phyloP scores from a whole-genome alignment of 1,140 invertebrate genomes.

The Drosophila aff. region DNA sequence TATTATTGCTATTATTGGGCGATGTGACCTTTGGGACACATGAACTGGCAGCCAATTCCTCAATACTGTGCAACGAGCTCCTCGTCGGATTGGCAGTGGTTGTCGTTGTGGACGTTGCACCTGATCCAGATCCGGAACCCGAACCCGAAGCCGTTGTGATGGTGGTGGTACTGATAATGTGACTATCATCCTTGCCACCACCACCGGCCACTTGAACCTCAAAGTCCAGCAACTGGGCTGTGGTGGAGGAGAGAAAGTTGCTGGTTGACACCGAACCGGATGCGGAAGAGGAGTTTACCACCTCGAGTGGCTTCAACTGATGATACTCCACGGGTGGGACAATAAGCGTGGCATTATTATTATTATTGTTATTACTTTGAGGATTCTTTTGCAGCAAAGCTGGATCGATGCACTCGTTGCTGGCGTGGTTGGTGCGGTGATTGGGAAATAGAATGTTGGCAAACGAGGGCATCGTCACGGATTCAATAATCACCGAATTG shows the following conservation, averaged over 20 bases:
- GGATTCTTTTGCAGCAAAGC: slow-evolving; percentile 48
- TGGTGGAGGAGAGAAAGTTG: slow-evolving; percentile 57
- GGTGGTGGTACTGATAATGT: slow-evolving; percentile 53
- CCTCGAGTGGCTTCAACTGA: slow-evolving; percentile 66
- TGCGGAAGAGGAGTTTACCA: slow-evolving; percentile 12
- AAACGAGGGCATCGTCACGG: slow-evolving; percentile 74
- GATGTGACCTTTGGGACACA: slow-evolving; percentile 53
- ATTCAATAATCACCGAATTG: slow-evolving; percentile 57
- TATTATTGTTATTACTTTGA: slow-evolving; percentile 25
- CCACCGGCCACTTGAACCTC: slow-evolving; percentile 40
- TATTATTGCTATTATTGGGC: slow-evolving; percentile 28
- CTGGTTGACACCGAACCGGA: slow-evolving; percentile 44
- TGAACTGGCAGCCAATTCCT: slow-evolving; percentile 73
- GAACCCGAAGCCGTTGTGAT: slow-evolving; percentile 17
- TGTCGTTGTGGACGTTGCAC: slow-evolving; percentile 37
- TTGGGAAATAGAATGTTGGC: slow-evolving; percentile 63
- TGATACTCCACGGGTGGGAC: slow-evolving; percentile 56
- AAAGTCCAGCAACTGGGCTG: slow-evolving; percentile 65
- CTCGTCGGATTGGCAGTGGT: slow-evolving; percentile 62
- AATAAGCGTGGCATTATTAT: slow-evolving; percentile 23
- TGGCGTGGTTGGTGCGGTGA: slow-evolving; percentile 29
- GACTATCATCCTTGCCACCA: slow-evolving; percentile 40
- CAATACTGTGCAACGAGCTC: slow-evolving; percentile 70
- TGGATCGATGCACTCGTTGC: slow-evolving; percentile 50
- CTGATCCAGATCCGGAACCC: slow-evolving; percentile 25